Evolutionary conservation across 2,113 vertebrate species (phyloP).

Genomic region (Aramus guarauna): DNA sequence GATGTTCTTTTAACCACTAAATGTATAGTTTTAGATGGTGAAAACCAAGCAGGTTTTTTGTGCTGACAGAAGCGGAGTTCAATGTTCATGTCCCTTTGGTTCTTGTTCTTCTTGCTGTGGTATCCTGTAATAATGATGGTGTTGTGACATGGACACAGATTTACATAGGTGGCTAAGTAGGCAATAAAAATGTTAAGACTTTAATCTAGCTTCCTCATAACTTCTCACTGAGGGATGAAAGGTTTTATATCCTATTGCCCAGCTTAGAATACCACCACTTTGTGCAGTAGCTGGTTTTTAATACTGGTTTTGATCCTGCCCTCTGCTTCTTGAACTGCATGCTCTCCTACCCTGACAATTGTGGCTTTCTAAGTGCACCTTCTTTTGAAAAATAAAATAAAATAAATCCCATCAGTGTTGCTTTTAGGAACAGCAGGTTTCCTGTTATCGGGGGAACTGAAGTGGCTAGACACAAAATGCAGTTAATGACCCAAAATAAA

Average conservation of each 20-base stretch:
- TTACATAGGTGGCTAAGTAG: neutral
- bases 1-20: neutral
- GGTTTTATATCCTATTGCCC: neutral
- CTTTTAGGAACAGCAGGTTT: neutral
- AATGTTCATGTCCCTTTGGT: neutral
- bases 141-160: neutral
- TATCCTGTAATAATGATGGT: neutral
- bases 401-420: neutral
- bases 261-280: neutral
- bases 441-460: neutral
- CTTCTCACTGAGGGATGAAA: neutral
- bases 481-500: slow-evolving; percentile 19
- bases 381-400: neutral
- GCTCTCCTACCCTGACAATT: neutral
- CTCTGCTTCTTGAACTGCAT: neutral
- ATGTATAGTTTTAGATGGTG: neutral
- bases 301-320: neutral
- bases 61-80: neutral
- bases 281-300: neutral
- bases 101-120: neutral
- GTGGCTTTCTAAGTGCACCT: neutral
- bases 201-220: neutral
- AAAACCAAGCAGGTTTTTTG: neutral
- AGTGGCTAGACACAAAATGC: neutral
- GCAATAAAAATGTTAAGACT: neutral